Conservation (phyloP, 2,888 invertebrate species). For the Chrysolina oricalcia region DNA sequence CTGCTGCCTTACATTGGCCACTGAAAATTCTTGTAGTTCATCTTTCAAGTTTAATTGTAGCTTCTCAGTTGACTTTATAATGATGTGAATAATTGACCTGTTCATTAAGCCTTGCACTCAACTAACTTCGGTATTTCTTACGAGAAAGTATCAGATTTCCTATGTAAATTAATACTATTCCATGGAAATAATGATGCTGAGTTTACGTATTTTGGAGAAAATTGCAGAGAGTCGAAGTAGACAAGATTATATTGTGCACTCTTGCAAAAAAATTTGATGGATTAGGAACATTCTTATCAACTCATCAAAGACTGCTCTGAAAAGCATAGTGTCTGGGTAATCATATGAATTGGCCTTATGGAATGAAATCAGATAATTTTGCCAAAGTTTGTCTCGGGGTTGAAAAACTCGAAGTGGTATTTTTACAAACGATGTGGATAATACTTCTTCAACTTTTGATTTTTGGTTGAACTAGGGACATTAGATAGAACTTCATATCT, state of each 20-base stretch:
- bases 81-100: slow-evolving; percentile 1
- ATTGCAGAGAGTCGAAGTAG: background rate
- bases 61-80: background rate
- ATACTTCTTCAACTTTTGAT: too few species aligned
- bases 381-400: too few species aligned
- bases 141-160: slow-evolving; percentile 22
- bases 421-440: too few species aligned
- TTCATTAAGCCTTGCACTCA: slow-evolving; percentile 5
- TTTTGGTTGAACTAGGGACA: too few species aligned
- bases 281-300: background rate
- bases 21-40: background rate
- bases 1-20: too few species aligned
- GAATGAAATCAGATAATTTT: too few species aligned
- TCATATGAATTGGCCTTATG: too few species aligned
- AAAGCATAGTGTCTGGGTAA: too few species aligned
- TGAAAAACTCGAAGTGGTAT: too few species aligned
- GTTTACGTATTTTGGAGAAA: slow-evolving; percentile 3
- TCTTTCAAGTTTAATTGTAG: background rate
- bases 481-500: too few species aligned
- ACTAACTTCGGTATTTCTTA: slow-evolving; percentile 16
- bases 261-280: background rate
- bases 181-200: slow-evolving; percentile 18
- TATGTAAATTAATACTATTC: slow-evolving; percentile 25
- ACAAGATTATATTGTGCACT: background rate
- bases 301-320: too few species aligned